Evolutionary conservation across 2,797 vertebrate species (phyloP).

Genomic region (Enteromius radiatus): DNA sequence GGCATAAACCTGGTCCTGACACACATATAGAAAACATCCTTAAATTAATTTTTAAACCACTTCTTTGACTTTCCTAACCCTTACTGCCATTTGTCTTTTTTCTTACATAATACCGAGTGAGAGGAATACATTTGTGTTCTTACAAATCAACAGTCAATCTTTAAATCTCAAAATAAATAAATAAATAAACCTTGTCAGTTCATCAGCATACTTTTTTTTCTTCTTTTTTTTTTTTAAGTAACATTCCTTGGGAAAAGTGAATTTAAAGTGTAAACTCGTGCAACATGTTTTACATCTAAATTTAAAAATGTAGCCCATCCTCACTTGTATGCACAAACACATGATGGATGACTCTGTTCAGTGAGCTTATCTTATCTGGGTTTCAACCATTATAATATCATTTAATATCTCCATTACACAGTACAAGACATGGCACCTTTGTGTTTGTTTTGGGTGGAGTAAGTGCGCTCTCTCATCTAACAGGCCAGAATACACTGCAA

Average conservation of each 20-base stretch:
- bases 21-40: neutral
- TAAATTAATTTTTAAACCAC: conserved; percentile 26
- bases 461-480: neutral
- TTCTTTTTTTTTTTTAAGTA: neutral
- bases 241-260: neutral
- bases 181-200: neutral
- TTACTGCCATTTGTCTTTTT: neutral
- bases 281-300: neutral
- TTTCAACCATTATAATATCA: neutral
- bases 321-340: neutral
- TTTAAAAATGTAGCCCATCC: neutral
- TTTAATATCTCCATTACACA: neutral
- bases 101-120: neutral
- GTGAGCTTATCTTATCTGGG: neutral
- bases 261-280: neutral
- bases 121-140: neutral
- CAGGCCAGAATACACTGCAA: conserved; percentile 8
- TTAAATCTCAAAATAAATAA: neutral
- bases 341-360: neutral
- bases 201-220: neutral
- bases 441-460: neutral
- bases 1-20: neutral
- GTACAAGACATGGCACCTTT: neutral
- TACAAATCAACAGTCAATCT: neutral
- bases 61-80: neutral